Evolutionary conservation across 2,888 invertebrate species (phyloP).

Genomic region (Cryptophagus acutangulus): DNA sequence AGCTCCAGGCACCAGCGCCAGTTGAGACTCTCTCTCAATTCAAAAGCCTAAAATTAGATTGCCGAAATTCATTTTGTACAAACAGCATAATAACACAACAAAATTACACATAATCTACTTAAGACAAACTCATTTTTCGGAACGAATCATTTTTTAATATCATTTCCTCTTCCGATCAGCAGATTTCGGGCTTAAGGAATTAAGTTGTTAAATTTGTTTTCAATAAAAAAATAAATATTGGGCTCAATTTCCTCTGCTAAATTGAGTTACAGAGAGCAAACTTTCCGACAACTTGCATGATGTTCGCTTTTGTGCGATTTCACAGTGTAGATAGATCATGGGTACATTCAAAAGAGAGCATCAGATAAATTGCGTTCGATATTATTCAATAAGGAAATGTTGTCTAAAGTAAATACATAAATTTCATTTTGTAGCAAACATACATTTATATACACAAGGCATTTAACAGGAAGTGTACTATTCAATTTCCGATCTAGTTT

Average conservation of each 20-base stretch:
- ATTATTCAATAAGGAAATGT: slow-evolving; percentile 11
- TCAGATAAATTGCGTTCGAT: slow-evolving; percentile 3
- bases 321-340: too few relatives aligned
- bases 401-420: slow-evolving; percentile 10
- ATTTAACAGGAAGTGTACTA: slow-evolving; percentile 15
- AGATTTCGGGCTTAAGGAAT: too few relatives aligned
- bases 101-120: too few relatives aligned
- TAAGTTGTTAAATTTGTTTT: too few relatives aligned
- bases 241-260: background rate
- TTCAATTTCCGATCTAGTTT: slow-evolving; percentile 23
- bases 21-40: too few relatives aligned
- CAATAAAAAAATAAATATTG: too few relatives aligned
- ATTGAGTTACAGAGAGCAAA: background rate
- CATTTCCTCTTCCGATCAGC: too few relatives aligned
- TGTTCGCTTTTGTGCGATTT: too few relatives aligned
- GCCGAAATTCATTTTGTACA: slow-evolving; percentile 1
- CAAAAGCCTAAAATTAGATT: background rate
- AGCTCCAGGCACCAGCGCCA: slow-evolving; percentile 4
- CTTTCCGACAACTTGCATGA: background rate
- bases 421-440: slow-evolving; percentile 6
- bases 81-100: too few relatives aligned
- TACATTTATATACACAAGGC: background rate
- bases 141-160: too few relatives aligned
- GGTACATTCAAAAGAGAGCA: too few relatives aligned
- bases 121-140: too few relatives aligned